Evolutionary conservation across 2,113 vertebrate species (phyloP).

Genomic region (Balaenoptera acutorostrata): DNA sequence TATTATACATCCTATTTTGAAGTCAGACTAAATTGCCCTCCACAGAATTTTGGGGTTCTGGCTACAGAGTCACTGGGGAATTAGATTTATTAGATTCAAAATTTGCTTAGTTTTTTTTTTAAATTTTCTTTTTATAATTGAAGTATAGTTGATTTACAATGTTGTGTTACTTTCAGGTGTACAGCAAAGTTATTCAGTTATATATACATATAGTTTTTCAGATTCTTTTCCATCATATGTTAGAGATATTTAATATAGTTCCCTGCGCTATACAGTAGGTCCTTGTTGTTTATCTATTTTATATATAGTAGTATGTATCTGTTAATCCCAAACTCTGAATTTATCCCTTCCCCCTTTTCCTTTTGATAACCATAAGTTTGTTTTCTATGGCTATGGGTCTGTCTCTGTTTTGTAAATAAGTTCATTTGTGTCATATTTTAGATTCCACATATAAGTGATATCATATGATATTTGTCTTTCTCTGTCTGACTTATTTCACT

Average conservation of each 20-base stretch:
- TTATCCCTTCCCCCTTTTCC: too few species aligned
- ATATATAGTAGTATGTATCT: not conserved
- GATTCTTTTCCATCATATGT: not conserved
- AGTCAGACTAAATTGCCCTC: not conserved
- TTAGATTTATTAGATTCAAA: not conserved
- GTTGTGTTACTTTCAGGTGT: not conserved
- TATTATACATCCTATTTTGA: not conserved
- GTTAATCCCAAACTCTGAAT: not conserved
- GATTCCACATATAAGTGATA: not conserved
- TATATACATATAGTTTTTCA: not conserved
- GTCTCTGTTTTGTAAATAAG: too few species aligned
- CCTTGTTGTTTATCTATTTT: not conserved
- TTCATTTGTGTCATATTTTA: not conserved
- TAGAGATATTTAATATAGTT: not conserved
- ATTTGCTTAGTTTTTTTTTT: not conserved
- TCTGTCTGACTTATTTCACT: not conserved
- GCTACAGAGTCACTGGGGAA: not conserved
- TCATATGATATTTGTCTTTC: not conserved
- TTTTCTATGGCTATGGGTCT: too few species aligned
- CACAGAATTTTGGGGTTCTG: not conserved
- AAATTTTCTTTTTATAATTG: not conserved
- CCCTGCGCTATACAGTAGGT: not conserved
- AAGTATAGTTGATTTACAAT: not conserved
- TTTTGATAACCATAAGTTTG: too few species aligned
- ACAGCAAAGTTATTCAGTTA: not conserved